Evolutionary conservation across 2,888 invertebrate species (phyloP), one percentile per base, ranked within the genome.

Genomic region (Imbricaverruca yamaguchii): DNA sequence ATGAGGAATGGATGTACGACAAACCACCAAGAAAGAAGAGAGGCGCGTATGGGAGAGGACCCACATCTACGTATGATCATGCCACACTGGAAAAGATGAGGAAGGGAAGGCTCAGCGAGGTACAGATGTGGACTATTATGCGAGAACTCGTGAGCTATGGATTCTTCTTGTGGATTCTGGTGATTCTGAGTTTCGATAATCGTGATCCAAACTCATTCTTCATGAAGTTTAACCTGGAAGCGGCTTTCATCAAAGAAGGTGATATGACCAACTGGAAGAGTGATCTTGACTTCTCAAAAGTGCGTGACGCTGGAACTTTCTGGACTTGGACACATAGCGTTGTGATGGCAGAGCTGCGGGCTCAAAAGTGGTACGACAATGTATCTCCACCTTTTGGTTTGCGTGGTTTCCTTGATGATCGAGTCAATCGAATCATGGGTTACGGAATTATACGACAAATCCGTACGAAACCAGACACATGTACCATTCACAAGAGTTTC

Each of bases 381-480:
- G 87, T 87, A 39, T 86, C 87, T 79, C 88, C 88, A 39, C 88
- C 89, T 0, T 86, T 88, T 83, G 87, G 87, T 65, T 86, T 89
- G 13, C 83, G 85, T 88, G 84, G 89, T 88, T 90, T 87, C 84
- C 85, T 89, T 79, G 86, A 87, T 82, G 90, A 90, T 85, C 87
- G 88, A 81, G 88, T 87, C 12, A 89, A 88, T 53, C 85, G 89
- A 77, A 87, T 89, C 65, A 88, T 90, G 87, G 90, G 90, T 23
- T 89, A 88, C 83, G 89, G 89, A 61, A 87, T 87, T 18, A 86
- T 90, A 82, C 84, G 90, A 81, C 89, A 90, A 85, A 86, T 89
- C 53, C 85, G 90, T 79, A 85, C 81, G 23, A 81, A 81, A 77
- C 80, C 82, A 10, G 77, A 82, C n/a, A 82, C 83, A 4, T 85